Evolutionary conservation across 2,113 vertebrate species (phyloP).

Genomic region (Siphamia tubifer): DNA sequence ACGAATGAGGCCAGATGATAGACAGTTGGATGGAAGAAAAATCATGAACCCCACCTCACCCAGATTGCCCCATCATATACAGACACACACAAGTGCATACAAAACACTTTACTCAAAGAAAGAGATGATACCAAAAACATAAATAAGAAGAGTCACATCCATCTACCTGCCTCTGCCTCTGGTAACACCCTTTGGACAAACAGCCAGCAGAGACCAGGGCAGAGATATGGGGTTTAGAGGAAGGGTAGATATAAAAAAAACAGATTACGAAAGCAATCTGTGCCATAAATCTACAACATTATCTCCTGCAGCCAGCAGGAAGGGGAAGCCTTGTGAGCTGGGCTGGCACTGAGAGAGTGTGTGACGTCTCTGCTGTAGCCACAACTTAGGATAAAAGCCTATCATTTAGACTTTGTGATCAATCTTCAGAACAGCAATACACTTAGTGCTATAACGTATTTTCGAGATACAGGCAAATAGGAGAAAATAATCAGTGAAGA

Average conservation of each 20-base stretch:
- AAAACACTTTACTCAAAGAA: conserved; percentile 19
- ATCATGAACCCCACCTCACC: neutral
- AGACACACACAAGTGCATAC: conserved; percentile 27
- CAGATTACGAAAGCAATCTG: conserved; percentile 57
- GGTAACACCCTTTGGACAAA: conserved; percentile 16
- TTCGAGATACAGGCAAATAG: conserved; percentile 18
- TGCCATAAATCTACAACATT: conserved; percentile 58
- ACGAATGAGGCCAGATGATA: conserved; percentile 40
- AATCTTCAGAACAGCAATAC: conserved; percentile 42
- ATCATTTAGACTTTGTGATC: conserved; percentile 45
- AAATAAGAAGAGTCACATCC: neutral
- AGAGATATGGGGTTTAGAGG: neutral
- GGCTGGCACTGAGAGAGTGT: neutral
- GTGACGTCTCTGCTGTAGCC: conserved; percentile 10
- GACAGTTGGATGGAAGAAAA: conserved; percentile 34
- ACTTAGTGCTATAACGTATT: conserved; percentile 38
- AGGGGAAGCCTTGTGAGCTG: conserved; percentile 14
- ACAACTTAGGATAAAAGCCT: conserved; percentile 42
- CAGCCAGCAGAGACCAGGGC: conserved; percentile 12
- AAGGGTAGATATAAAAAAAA: conserved; percentile 43
- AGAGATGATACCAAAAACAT: neutral
- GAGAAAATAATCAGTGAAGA: conserved; percentile 43
- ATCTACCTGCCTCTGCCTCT: neutral
- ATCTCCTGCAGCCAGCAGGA: conserved; percentile 35
- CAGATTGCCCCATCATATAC: conserved; percentile 23